phyloP scores from a whole-genome alignment of 2,113 vertebrate genomes.

The Corydoras maculifer region DNA sequence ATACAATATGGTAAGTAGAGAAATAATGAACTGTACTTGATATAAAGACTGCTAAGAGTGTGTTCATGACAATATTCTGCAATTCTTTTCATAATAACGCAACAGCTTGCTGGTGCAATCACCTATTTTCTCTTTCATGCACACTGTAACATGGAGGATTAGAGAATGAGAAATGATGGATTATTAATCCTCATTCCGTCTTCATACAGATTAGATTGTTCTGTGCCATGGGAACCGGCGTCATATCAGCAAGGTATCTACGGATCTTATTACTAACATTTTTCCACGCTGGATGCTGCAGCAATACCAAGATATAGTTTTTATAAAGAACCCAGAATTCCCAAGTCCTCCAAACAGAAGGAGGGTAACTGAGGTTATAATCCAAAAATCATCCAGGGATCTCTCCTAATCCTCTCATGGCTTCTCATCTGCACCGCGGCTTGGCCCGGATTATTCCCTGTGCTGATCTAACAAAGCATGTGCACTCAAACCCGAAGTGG shows the following conservation, averaged over 20 bases:
- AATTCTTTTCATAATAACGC: neutral
- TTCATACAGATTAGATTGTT: constrained; percentile 56
- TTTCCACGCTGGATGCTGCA: neutral
- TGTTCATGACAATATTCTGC: neutral
- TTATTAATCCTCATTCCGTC: constrained; percentile 56
- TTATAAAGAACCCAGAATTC: neutral
- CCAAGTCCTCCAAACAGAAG: neutral
- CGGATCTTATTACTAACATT: neutral
- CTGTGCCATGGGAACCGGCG: constrained; percentile 17
- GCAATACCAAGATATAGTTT: neutral
- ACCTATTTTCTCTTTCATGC: constrained; percentile 21
- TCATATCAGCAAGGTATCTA: neutral
- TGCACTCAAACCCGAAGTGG: constrained; percentile 11
- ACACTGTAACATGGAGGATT: constrained; percentile 36
- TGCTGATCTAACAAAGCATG: constrained; percentile 21
- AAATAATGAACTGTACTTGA: too few relatives aligned
- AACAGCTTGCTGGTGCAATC: neutral
- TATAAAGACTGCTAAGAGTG: too few relatives aligned
- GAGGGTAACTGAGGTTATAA: constrained; percentile 23
- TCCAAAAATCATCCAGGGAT: constrained; percentile 41
- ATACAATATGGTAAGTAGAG: too few relatives aligned
- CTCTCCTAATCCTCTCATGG: constrained; percentile 57
- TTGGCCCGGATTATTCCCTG: constrained; percentile 49
- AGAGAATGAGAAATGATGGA: constrained; percentile 50
- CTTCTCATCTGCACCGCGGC: constrained; percentile 43